These are phyloP conservation scores for Antedon bifida DNA, from an alignment of 35 echinoderm and acorn worm species.

Conservation along the genomic window DNA sequence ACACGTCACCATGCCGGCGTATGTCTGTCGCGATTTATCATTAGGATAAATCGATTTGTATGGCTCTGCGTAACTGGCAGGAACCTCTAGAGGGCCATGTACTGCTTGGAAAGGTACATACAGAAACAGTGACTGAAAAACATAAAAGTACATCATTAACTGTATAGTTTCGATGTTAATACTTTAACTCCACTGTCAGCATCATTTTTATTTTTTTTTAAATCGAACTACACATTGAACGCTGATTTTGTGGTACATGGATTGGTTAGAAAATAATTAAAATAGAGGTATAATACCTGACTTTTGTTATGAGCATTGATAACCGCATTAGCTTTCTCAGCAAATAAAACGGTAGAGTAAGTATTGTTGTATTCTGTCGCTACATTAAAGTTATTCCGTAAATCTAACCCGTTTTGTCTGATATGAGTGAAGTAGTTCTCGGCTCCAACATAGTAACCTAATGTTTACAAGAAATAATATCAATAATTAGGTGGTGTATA, in stretches of 20 bases:
- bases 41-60: slow-evolving; percentile 22
- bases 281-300: neutral
- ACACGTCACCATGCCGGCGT: slow-evolving; percentile 48
- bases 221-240: too few species aligned
- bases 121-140: slow-evolving; percentile 49
- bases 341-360: slow-evolving; percentile 13
- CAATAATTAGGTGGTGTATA: neutral
- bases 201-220: too few species aligned
- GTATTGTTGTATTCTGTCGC: neutral
- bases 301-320: neutral
- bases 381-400: neutral
- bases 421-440: slow-evolving; percentile 5
- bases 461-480: slow-evolving; percentile 1
- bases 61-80: slow-evolving; percentile 17
- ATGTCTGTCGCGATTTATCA: slow-evolving; percentile 15
- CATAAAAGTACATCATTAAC: neutral
- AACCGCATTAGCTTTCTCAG: neutral
- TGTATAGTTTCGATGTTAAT: too few species aligned
- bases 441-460: slow-evolving; percentile 11
- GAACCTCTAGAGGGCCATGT: slow-evolving; percentile 48
- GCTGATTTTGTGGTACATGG: too few species aligned
- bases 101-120: slow-evolving; percentile 55
- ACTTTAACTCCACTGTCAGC: too few species aligned
- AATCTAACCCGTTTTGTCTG: neutral
- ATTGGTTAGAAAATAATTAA: too few species aligned